Conservation (phyloP, 2,113 vertebrate genomes). For the Nerophis ophidion region DNA sequence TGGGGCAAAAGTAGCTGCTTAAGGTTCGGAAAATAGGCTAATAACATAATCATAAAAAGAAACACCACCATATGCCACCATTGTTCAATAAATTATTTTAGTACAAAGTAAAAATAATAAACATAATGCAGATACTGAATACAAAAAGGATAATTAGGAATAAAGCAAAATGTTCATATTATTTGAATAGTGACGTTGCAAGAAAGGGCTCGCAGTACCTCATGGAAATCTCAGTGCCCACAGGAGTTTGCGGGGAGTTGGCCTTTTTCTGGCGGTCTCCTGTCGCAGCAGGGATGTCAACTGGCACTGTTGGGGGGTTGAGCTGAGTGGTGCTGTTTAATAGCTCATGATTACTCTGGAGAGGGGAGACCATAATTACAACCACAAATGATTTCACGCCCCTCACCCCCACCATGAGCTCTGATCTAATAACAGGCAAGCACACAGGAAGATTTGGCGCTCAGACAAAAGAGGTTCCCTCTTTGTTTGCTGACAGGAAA, state of each 20-base stretch:
- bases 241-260: conserved; percentile 39
- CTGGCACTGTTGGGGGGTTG: conserved; percentile 52
- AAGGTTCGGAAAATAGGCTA: too few relatives aligned
- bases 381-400: conserved; percentile 68
- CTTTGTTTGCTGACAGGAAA: conserved; percentile 55
- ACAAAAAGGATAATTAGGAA: too few relatives aligned
- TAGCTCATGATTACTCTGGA: conserved; percentile 69
- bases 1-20: too few relatives aligned
- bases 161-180: too few relatives aligned
- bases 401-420: conserved; percentile 52
- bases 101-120: too few relatives aligned
- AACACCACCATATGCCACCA: too few relatives aligned
- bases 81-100: too few relatives aligned
- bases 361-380: conserved; percentile 66
- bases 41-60: too few relatives aligned
- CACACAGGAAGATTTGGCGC: conserved; percentile 46
- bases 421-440: conserved; percentile 58
- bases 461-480: conserved; percentile 39
- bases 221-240: not conserved
- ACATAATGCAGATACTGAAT: too few relatives aligned
- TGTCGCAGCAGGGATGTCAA: conserved; percentile 52
- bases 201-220: not conserved
- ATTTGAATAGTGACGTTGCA: too few relatives aligned
- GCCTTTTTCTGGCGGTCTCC: conserved; percentile 46
- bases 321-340: conserved; percentile 61